Percentiles rank a stretch among this genome's conserved stretches.
These are phyloP conservation scores for Cataglyphis cursor DNA, from an alignment of 2,888 invertebrate genomes.

Conservation along the genomic window DNA sequence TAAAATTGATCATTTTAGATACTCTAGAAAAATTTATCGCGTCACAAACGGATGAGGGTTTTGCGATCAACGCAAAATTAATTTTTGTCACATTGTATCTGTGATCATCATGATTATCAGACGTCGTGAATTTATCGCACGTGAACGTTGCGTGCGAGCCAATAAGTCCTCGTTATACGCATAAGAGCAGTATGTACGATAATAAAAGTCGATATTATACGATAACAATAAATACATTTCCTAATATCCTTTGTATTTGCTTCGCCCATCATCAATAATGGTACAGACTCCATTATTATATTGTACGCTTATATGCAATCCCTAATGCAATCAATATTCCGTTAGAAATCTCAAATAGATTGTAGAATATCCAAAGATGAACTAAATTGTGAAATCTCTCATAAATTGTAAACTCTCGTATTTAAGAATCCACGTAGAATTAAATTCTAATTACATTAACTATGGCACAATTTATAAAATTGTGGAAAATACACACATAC, in stretches of 20 bases:
- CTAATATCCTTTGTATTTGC: conserved; percentile 79
- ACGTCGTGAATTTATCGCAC: conserved; percentile 62
- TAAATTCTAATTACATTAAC: neutral
- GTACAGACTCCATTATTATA: neutral
- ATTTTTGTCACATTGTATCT: conserved; percentile 66
- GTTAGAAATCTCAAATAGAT: neutral
- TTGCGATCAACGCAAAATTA: conserved; percentile 36
- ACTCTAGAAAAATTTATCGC: conserved; percentile 24
- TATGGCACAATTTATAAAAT: neutral
- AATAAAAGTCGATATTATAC: conserved; percentile 78
- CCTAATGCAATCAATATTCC: conserved; percentile 5
- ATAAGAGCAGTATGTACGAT: conserved; percentile 81
- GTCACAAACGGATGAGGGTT: conserved; percentile 17
- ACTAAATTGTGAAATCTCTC: neutral
- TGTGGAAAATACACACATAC: neutral
- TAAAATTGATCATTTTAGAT: conserved; percentile 17
- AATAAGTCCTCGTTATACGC: conserved; percentile 69
- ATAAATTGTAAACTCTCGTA: neutral
- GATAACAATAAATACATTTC: conserved; percentile 83
- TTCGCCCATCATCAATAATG: conserved; percentile 69
- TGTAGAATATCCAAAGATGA: neutral
- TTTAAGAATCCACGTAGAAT: neutral
- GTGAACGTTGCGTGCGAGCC: conserved; percentile 64
- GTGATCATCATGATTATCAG: conserved; percentile 70
- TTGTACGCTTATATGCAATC: conserved; percentile 1